Evolutionary conservation across 2,113 vertebrate genomes (phyloP).

Genomic region (Stictonetta naevosa): DNA sequence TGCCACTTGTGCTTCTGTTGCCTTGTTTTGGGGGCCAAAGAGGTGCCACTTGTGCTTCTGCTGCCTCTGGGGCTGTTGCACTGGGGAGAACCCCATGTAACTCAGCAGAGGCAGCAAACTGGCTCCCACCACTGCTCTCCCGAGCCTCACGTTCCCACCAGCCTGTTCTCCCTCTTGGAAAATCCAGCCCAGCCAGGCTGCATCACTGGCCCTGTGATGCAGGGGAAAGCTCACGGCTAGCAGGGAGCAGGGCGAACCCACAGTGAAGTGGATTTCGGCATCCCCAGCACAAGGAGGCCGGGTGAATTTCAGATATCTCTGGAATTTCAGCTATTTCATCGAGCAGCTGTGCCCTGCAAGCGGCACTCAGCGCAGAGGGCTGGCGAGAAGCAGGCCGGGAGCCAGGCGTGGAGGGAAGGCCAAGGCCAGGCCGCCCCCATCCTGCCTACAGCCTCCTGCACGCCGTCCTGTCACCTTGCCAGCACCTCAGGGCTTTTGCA

Average conservation of each 20-base stretch:
- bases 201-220: background rate
- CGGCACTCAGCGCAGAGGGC: background rate
- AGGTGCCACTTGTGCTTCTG: no score
- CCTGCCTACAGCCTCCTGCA: background rate
- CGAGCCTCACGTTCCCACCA: background rate
- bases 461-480: background rate
- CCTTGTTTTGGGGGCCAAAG: no score
- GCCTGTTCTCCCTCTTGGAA: background rate
- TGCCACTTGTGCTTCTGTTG: no score
- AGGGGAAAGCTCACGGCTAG: background rate
- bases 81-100: background rate
- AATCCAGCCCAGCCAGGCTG: background rate
- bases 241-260: background rate
- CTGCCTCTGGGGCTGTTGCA: background rate
- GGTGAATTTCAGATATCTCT: slow-evolving; percentile 2
- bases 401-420: background rate
- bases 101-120: background rate
- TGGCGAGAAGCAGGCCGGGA: background rate
- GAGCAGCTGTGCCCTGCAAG: background rate
- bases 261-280: background rate
- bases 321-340: slow-evolving; percentile 12
- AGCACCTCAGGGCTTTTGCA: background rate
- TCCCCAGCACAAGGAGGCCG: background rate
- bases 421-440: background rate
- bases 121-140: background rate